These are phyloP conservation scores for Notechis scutatus DNA, from an alignment of 2,113 vertebrate genomes.

Conservation along the genomic window DNA sequence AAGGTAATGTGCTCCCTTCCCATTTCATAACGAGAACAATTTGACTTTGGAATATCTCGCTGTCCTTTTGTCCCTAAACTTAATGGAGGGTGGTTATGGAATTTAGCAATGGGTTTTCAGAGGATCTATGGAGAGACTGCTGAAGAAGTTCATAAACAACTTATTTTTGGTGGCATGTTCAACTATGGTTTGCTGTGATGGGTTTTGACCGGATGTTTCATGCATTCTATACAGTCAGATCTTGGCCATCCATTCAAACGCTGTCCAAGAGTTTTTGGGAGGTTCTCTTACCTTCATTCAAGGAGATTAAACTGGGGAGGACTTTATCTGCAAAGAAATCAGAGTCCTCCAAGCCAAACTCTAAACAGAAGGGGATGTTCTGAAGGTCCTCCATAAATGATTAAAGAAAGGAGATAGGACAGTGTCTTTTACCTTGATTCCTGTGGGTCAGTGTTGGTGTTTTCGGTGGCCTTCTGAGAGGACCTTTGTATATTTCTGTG, in stretches of 20 bases:
- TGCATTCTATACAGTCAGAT: neutral
- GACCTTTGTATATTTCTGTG: neutral
- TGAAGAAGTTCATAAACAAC: neutral
- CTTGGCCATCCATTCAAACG: neutral
- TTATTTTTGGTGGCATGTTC: neutral
- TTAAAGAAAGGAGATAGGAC: neutral
- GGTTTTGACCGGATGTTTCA: neutral
- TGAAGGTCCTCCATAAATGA: neutral
- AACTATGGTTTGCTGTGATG: neutral
- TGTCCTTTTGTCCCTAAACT: slow-evolving; percentile 52
- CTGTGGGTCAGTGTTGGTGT: neutral
- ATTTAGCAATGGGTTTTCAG: neutral
- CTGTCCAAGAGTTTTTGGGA: neutral
- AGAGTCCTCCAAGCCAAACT: neutral
- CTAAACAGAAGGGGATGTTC: neutral
- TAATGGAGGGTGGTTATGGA: slow-evolving; percentile 27
- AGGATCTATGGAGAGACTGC: neutral
- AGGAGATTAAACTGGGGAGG: neutral
- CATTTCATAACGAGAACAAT: slow-evolving; percentile 62
- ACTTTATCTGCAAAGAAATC: neutral
- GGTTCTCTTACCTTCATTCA: neutral
- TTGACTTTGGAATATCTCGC: slow-evolving; percentile 72
- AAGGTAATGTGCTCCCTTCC: slow-evolving; percentile 66
- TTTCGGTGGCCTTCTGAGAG: neutral
- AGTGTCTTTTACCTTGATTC: neutral